Percentiles rank a stretch among this genome's conserved stretches.
phyloP scores from a whole-genome alignment of 2,797 vertebrate species.

The Decapterus maruadsi region DNA sequence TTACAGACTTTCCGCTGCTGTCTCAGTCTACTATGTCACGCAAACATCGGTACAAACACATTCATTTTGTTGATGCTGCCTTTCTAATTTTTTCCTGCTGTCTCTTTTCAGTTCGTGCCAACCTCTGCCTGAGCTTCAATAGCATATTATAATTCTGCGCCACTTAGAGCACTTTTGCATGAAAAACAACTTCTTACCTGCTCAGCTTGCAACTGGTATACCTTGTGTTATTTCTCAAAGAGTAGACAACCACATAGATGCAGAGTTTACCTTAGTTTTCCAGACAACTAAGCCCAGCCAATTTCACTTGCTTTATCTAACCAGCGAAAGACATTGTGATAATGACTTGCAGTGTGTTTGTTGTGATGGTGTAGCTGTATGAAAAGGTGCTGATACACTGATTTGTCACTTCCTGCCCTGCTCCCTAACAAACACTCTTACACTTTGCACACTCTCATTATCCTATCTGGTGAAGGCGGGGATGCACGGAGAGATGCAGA shows the following conservation, averaged over 20 bases:
- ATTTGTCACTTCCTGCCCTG: constrained; percentile 51
- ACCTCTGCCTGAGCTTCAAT: constrained; percentile 32
- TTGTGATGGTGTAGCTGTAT: constrained; percentile 33
- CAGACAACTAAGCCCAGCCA: constrained; percentile 19
- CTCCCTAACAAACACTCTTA: constrained; percentile 49
- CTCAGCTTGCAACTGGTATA: constrained; percentile 24
- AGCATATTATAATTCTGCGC: constrained; percentile 39
- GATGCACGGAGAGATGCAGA: constrained; percentile 17
- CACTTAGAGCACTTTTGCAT: constrained; percentile 11
- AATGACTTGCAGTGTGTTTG: constrained; percentile 31
- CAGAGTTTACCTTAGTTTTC: constrained; percentile 18
- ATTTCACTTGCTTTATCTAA: constrained; percentile 26
- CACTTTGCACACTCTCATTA: constrained; percentile 68
- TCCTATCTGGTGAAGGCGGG: constrained; percentile 44
- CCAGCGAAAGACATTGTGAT: constrained; percentile 26
- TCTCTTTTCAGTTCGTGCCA: constrained; percentile 54
- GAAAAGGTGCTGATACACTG: constrained; percentile 41
- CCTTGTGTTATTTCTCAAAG: constrained; percentile 39
- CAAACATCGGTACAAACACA: constrained; percentile 70
- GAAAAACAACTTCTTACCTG: constrained; percentile 39
- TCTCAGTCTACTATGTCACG: constrained; percentile 65
- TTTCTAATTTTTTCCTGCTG: constrained; percentile 44
- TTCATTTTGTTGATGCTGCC: constrained; percentile 68
- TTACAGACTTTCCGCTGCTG: constrained; percentile 77
- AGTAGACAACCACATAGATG: constrained; percentile 29